A percentile compares a stretch with the other conserved stretches of the same genome.
Evolutionary conservation across 2,797 vertebrate species (phyloP).

Genomic region (Columba guinea): DNA sequence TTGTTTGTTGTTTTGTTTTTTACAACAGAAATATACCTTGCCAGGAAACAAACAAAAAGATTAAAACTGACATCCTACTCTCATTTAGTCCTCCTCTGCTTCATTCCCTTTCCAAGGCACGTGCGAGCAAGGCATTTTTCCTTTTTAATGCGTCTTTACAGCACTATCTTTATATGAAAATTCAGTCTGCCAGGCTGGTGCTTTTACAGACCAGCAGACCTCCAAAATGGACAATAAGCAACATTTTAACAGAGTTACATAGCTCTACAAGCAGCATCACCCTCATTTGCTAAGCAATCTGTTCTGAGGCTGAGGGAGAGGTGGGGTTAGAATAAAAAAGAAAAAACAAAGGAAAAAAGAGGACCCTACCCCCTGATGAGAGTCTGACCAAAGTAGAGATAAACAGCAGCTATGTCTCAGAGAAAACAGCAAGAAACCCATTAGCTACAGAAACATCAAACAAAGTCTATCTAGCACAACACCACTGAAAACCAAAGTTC

Average conservation of each 20-base stretch:
- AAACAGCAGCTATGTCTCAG: not conserved
- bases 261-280: not conserved
- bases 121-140: not conserved
- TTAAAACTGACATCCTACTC: not conserved
- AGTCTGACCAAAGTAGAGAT: not conserved
- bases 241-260: not conserved
- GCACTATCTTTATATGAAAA: not conserved
- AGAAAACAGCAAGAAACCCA: not conserved
- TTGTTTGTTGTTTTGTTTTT: not conserved
- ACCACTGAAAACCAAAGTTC: not conserved
- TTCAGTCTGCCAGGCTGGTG: not conserved
- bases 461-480: not conserved
- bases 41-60: not conserved
- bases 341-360: not conserved
- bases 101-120: not conserved
- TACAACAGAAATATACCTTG: not conserved
- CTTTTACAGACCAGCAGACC: not conserved
- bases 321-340: too few relatives aligned
- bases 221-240: not conserved
- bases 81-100: not conserved
- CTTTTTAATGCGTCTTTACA: not conserved
- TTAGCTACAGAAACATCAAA: not conserved
- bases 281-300: not conserved
- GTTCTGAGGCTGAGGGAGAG: accelerated
- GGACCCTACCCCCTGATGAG: not conserved